These are phyloP conservation scores for Lottia scabra DNA, from an alignment of 2,888 invertebrate species.

Conservation along the genomic window DNA sequence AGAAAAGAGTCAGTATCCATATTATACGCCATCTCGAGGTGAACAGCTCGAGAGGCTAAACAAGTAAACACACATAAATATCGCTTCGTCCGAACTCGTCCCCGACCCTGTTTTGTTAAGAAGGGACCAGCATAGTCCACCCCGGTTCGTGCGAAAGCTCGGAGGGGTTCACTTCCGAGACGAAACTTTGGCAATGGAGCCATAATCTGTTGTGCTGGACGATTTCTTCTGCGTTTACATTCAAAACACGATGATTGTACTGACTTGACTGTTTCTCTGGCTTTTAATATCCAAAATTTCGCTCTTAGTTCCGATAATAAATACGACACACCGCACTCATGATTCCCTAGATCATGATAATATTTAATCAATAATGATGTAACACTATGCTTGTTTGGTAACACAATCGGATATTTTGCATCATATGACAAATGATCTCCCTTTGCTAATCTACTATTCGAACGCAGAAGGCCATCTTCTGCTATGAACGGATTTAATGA, in stretches of 20 bases:
- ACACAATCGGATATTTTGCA: slow-evolving; percentile 7
- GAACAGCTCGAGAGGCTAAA: slow-evolving; percentile 10
- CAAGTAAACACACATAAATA: slow-evolving; percentile 20
- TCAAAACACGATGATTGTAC: background rate
- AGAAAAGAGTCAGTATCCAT: slow-evolving; percentile 16
- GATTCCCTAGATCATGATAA: background rate
- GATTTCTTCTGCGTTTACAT: background rate
- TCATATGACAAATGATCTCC: slow-evolving; percentile 15
- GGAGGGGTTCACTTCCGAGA: background rate
- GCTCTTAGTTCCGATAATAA: slow-evolving; percentile 3
- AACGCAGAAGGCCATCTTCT: slow-evolving; percentile 10
- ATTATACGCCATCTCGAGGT: slow-evolving; percentile 17
- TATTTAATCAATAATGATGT: background rate
- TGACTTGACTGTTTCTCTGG: background rate
- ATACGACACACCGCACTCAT: background rate
- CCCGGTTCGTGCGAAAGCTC: slow-evolving; percentile 8
- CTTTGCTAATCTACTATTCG: slow-evolving; percentile 12
- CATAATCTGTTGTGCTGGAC: background rate
- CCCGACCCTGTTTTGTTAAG: slow-evolving; percentile 5
- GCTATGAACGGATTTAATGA: slow-evolving; percentile 1
- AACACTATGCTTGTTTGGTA: background rate
- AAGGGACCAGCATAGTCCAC: slow-evolving; percentile 19
- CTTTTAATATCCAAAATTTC: background rate
- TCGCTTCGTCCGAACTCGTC: slow-evolving; percentile 11
- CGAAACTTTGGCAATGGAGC: slow-evolving; percentile 11